These are phyloP conservation scores for Archilochus colubris DNA, from an alignment of 2,113 vertebrate species.

Conservation along the genomic window DNA sequence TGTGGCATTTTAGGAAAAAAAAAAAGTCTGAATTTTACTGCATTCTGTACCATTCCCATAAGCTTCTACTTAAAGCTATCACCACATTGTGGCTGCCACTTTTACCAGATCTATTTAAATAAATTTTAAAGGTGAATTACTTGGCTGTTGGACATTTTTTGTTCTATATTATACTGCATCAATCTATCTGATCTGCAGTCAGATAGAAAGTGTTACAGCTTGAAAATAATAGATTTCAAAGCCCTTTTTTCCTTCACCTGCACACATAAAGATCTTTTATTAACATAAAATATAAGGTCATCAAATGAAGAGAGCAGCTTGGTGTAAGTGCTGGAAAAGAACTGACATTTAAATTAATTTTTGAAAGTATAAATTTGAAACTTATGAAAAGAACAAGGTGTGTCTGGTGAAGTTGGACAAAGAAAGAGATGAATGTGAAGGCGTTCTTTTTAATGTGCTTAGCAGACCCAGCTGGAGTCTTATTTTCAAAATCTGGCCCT, in stretches of 20 bases:
- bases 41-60: background rate
- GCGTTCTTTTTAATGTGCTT: background rate
- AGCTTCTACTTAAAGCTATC: background rate
- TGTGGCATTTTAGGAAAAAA: background rate
- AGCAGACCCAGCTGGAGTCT: constrained; percentile 19
- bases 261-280: background rate
- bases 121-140: background rate
- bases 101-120: constrained; percentile 6
- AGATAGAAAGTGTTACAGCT: background rate
- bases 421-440: background rate
- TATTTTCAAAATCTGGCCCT: constrained; percentile 25
- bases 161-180: background rate
- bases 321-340: background rate
- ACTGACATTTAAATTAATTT: background rate
- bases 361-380: background rate
- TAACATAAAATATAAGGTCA: background rate
- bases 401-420: background rate
- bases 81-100: background rate
- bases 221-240: background rate
- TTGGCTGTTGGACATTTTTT: constrained; percentile 13
- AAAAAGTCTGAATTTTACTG: background rate
- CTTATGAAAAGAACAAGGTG: background rate
- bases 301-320: background rate
- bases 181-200: background rate
- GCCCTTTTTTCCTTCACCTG: background rate